Base-by-base conservation (phyloP, 2,888 invertebrate species). In the Epinotia nisella region DNA sequence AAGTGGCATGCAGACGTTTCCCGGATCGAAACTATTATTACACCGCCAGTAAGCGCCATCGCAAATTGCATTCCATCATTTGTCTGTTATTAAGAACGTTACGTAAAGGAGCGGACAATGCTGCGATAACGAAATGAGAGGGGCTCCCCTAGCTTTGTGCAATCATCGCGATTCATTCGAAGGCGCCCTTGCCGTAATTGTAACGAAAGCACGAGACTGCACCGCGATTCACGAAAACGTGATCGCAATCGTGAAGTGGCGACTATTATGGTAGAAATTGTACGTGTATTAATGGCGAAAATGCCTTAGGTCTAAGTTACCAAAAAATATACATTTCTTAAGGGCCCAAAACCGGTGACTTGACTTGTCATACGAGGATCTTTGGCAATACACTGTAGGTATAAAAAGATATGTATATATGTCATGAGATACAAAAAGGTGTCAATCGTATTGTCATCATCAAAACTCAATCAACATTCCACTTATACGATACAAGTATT, bases 101-200 rank as follows among this genome's bases (percentile, higher is more conserved):
- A 81, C 82, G 83, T 83, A 85, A 81, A 83, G 76, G 79, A 82
- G 82, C 83, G 82, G 68, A 88, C 87, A 89, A 89, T 88, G 90
- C 89, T 88, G 83, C 86, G 84, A 86, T 90, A 91, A 89, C 89
- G 88, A 89, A 85, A 92, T 91, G 87, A 89, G 87, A 88, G 89
- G 88, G 88, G 86, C 84, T 82, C 82, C 85, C 85, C 87, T 79
- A 85, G 87, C 92, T 92, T 92, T 92, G 92, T 90, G 90, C 92
- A 92, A 92, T 92, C 92, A 92, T 87, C 76, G 87, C 82, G 87
- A 88, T 91, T 92, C 87, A 88, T 89, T 86, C 88, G 79, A 75
- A 77, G 80, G 76, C 82, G 85, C 82, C 81, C 83, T 83, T 84
- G 83, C 82, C 77, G 82, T 86, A 85, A 86, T 85, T 86, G 82